Conservation (phyloP, 2,797 vertebrate species). For the Heliangelus exortis region DNA sequence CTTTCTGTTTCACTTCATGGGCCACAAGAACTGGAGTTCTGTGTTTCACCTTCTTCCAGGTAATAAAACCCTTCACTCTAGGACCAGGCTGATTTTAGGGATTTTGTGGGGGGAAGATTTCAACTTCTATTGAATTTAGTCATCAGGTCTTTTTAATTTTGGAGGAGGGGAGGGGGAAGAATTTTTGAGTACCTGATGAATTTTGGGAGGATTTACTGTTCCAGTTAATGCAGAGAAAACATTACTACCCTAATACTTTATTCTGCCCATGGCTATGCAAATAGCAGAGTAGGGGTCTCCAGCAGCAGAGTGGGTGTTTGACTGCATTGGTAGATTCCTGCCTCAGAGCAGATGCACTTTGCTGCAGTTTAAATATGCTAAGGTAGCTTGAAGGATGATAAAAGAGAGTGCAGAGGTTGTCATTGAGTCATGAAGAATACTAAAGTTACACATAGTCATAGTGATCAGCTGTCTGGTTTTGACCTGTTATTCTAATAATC, state of each 20-base stretch:
- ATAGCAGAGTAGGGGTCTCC: not conserved
- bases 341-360: slow-evolving; percentile 12
- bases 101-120: not conserved
- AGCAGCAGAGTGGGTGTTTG: not conserved
- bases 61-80: slow-evolving; percentile 50
- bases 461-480: slow-evolving; percentile 6
- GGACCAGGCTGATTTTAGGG: not conserved
- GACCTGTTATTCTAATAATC: slow-evolving; percentile 37
- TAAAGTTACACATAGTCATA: not conserved
- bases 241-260: not conserved
- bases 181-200: not conserved
- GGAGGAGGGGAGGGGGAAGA: not conserved
- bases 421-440: slow-evolving; percentile 34
- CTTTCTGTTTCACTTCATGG: slow-evolving; percentile 9
- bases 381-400: slow-evolving; percentile 18
- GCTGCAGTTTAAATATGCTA: not conserved
- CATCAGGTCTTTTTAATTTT: not conserved
- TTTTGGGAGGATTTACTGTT: not conserved
- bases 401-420: slow-evolving; percentile 4
- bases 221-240: not conserved
- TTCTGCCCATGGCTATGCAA: slow-evolving; percentile 5
- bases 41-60: slow-evolving; percentile 70
- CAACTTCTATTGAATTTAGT: not conserved
- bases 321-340: slow-evolving; percentile 4
- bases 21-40: slow-evolving; percentile 47